Evolutionary conservation across 2,888 invertebrate genomes (phyloP).

Genomic region (Nebria brevicollis): DNA sequence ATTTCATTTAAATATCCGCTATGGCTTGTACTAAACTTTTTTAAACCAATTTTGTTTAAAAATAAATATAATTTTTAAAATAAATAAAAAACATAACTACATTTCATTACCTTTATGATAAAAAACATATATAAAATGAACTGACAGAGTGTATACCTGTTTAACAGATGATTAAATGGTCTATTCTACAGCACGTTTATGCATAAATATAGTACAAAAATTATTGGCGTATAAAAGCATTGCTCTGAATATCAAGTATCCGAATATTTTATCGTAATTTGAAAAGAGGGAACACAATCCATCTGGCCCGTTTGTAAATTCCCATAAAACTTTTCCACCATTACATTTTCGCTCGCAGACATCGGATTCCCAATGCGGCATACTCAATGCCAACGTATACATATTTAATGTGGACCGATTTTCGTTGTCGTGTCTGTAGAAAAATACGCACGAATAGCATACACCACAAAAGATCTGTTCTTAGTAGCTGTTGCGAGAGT

Average conservation of each 20-base stretch:
- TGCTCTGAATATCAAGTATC: neutral
- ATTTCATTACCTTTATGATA: no score
- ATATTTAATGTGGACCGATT: neutral
- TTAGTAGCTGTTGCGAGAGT: neutral
- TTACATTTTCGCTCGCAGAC: neutral
- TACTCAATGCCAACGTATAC: neutral
- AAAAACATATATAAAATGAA: no score
- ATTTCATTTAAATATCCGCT: no score
- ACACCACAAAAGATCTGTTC: neutral
- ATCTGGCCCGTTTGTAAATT: neutral
- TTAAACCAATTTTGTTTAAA: no score
- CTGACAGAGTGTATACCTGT: no score
- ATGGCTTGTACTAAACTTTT: no score
- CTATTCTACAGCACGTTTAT: neutral
- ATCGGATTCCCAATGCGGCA: neutral
- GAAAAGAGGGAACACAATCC: neutral
- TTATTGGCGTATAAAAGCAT: neutral
- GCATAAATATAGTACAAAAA: neutral
- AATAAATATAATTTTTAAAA: no score
- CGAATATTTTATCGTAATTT: conserved; percentile 1
- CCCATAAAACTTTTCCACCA: conserved; percentile 1
- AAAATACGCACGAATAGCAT: neutral
- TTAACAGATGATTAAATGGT: no score
- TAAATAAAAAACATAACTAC: no score
- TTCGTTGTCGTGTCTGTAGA: neutral